These are phyloP conservation scores for Muraenolepis orangiensis DNA, from an alignment of 2,797 vertebrate genomes.

Conservation along the genomic window DNA sequence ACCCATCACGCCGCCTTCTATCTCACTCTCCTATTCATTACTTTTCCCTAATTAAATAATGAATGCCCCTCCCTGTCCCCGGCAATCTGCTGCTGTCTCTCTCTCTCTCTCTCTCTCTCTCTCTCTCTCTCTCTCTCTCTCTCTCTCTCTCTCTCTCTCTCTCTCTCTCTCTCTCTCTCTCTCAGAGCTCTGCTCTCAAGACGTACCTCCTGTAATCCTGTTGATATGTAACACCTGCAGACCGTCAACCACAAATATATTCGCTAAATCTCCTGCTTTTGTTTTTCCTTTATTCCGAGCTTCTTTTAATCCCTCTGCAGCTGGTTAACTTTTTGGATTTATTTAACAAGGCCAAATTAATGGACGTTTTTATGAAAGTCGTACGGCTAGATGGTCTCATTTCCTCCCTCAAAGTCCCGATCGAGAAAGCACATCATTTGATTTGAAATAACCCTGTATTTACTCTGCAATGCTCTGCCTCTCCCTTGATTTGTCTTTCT, in stretches of 20 bases:
- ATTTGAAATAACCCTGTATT: too few species aligned
- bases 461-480: too few species aligned
- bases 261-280: too few species aligned
- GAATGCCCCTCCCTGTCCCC: background rate
- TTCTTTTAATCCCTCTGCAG: constrained; percentile 29
- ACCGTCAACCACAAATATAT: background rate
- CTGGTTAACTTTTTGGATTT: constrained; percentile 26
- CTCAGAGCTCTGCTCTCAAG: background rate
- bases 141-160: too few species aligned
- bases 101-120: too few species aligned
- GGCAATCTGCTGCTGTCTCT: background rate
- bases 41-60: background rate
- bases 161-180: too few species aligned
- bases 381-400: background rate
- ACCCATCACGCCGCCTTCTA: background rate
- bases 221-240: background rate
- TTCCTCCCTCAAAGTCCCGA: background rate
- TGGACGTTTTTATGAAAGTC: background rate
- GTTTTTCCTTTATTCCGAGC: too few species aligned
- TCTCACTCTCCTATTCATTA: too few species aligned
- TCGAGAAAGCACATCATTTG: background rate
- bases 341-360: constrained; percentile 7
- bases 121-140: too few species aligned
- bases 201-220: background rate
- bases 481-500: too few species aligned